Evolutionary conservation across 1,140 invertebrate genomes (phyloP), one percentile per base, ranked within the genome.

Genomic region (Zaprionus camerounensis): DNA sequence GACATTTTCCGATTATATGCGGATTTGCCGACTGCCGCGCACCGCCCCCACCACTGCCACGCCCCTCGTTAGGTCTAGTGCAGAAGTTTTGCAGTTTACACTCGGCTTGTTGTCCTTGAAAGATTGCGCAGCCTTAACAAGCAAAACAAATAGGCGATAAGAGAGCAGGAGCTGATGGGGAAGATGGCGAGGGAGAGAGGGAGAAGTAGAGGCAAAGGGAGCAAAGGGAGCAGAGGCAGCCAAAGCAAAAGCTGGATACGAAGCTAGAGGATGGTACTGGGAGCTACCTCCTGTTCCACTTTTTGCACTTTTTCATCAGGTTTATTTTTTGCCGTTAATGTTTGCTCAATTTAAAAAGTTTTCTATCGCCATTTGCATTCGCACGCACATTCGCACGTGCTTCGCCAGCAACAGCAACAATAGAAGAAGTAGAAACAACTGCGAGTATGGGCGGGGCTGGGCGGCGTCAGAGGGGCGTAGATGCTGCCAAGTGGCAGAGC

Each of bases 271-370:
- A 11, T 34, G 66, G 70, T 80, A 80, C 83, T 88, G 83, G 81
- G 69, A 84, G 78, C 78, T 69, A 58, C 74, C 66, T 84, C 78
- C 69, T 79, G 71, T 69, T 78, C 31, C 57, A 76, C 71, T 80
- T 51, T 67, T 46, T 78, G 20, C 46, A 67, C 62, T 69, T 22
- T 56, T 31, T 59, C 71, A 72, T 72, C 62, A 66, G 44, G 22
- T 65, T 68, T 55, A 11, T 41, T 61, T 24, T 58, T 71, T 49
- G 46, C 70, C 83, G 78, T 90, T 88, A 88, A 88, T 88, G 84
- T 90, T 88, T 88, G 85, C 84, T 88, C 84, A 88, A 88, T 88
- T 88, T 88, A 90, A 87, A 86, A 88, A 88, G 62, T 88, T 88
- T 88, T 88, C 85, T 81, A 88, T 90, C 81, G 81, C 84, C 81